Evolutionary conservation across 2,797 vertebrate genomes (phyloP), one percentile per base, ranked within the genome.

Genomic region (Lophura swinhoii): DNA sequence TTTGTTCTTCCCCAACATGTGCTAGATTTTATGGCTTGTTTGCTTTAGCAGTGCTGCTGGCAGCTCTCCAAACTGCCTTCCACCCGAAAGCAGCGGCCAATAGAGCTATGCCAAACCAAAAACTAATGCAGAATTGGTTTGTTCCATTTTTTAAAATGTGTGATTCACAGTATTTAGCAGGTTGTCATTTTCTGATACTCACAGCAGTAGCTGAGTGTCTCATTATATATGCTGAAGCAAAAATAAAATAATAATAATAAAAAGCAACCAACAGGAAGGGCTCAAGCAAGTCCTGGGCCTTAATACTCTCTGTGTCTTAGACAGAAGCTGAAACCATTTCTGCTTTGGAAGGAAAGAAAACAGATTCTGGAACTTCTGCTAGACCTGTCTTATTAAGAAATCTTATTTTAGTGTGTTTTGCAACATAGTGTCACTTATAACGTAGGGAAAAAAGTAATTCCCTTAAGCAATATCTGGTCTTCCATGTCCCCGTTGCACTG

Each of bases 81-180:
- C 56, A 43, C 82, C 86, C 92, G 88, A 89, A 73, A 83, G 84
- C 7, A 84, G 67, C 21, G 84, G 92, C 91, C 84, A 86, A 58
- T 58, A 48, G 90, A 93, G 63, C 37, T 70, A 3, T 84, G 95
- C 95, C 96, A 96, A 89, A 72, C 74, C 67, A 77, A 77, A 77
- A 37, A 43, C 72, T 83, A 73, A 72, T 77, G 72, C 48, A 74
- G 37, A 76, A 81, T 92, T 89, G 39, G 37, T 93, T 94, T 94
- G 60, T 94, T 94, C 41, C 23, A 10, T 95, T 90, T 84, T 84
- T 62, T 84, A 72, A 58, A 60, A 94, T 80, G 78, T 95, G 88
- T 49, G 63, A 44, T 94, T 94, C 83, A 56, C 15, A 39, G 41
- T 62, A 18, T 75, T 90, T 84, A 82, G 72, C 71, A 86, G 82